Percentiles rank a stretch among this genome's conserved stretches.
Conservation (phyloP, 2,113 vertebrate species). For the Myotis lucifugus region DNA sequence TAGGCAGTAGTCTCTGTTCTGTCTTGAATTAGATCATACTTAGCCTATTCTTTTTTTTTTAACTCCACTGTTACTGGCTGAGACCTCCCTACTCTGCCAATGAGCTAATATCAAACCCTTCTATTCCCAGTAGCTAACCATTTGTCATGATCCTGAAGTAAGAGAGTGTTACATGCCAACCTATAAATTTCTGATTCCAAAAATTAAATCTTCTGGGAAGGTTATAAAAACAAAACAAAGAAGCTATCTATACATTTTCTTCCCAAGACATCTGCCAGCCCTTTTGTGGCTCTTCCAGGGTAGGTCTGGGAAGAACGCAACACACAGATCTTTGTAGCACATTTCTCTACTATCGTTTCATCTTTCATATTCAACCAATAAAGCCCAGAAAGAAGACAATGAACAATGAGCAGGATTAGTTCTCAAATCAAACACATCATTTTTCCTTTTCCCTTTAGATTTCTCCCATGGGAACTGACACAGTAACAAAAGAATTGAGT, state of each 20-base stretch:
- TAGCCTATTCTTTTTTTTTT: background rate
- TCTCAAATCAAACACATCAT: background rate
- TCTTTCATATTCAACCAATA: background rate
- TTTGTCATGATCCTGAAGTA: background rate
- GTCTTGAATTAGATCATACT: background rate
- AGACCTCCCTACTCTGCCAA: background rate
- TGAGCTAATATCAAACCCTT: background rate
- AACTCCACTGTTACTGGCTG: background rate
- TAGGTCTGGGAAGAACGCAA: background rate
- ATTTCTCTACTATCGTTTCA: background rate
- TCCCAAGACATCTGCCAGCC: background rate
- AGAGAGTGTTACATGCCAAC: background rate
- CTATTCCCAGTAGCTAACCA: background rate
- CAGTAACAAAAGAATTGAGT: background rate
- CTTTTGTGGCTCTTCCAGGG: background rate
- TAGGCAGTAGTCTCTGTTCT: background rate
- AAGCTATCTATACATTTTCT: background rate
- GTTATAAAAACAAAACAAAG: background rate
- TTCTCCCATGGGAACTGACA: background rate
- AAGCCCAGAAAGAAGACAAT: background rate
- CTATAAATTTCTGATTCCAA: background rate
- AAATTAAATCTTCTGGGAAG: background rate
- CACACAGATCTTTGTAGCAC: fast-evolving
- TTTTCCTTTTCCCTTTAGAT: background rate
- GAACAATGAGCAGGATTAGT: background rate